Evolutionary conservation across 2,888 invertebrate genomes (phyloP), one percentile per base, ranked within the genome.

Genomic region (Ornithoptera priamus): DNA sequence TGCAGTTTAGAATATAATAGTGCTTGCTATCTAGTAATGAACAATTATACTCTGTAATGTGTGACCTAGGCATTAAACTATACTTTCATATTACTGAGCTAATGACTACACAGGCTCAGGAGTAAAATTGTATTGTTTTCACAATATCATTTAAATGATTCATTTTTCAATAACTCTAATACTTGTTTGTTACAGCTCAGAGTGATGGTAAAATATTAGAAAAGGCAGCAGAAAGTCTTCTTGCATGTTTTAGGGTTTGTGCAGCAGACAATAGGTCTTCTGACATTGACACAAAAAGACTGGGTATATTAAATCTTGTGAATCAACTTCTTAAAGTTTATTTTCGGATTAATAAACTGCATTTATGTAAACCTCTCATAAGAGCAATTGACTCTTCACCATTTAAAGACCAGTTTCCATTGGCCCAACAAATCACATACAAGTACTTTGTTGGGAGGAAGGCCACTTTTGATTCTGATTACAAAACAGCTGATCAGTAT

Each of bases 401-500:
- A 0, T 96, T 97, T 74, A 98, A 97, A 86, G 97, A 98, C 69
- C 95, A 95, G 72, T 99, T 99, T 86, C 96, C 97, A 1, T 88
- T 99, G 71, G 96, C 98, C 15, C 99, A 99, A 83, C 96, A 97
- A 83, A 97, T 99, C 68, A 99, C 99, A 0, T 99, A 99, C 88
- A 97, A 97, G 82, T 99, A 99, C 87, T 99, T 98, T 89, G 97
- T 99, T 22, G 99, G 99, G 0, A 94, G 99, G 46, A 99, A 99
- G 85, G 97, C 98, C 3, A 99, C 99, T 98, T 99, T 99, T 85
- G 99, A 99, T 87, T 98, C 98, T 68, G 98, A 99, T 84, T 98
- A 98, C 82, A 96, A 96, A 85, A 94, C 95, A 87, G 99, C 99
- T 30, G 98, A 99, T 85, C 96, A 97, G 82, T 97, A 96, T 81